Conservation (phyloP, 1,140 invertebrate genomes). For the Musca domestica region DNA sequence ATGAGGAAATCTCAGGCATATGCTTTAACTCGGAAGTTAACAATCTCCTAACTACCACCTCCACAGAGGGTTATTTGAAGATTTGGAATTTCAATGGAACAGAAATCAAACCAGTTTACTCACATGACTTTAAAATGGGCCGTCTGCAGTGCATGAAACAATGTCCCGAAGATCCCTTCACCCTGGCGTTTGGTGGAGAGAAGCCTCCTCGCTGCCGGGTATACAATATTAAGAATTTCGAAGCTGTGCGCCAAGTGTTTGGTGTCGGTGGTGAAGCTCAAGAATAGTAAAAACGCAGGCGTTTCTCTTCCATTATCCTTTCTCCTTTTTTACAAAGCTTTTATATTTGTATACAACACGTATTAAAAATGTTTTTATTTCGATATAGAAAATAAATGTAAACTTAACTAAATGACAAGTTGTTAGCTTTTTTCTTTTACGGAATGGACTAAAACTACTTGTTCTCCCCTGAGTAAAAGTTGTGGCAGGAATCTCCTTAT, state of each 20-base stretch:
- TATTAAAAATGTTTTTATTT: background rate
- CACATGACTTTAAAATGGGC: constrained; percentile 67
- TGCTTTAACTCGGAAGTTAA: constrained; percentile 44
- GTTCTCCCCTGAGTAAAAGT: constrained; percentile 80
- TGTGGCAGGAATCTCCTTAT: constrained; percentile 75
- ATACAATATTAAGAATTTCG: constrained; percentile 68
- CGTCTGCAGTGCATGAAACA: constrained; percentile 69
- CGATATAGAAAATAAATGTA: background rate
- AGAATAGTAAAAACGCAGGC: constrained; percentile 11
- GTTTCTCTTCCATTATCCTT: background rate
- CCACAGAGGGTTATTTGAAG: constrained; percentile 46
- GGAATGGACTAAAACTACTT: constrained; percentile 60
- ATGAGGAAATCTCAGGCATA: constrained; percentile 75
- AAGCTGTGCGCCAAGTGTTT: constrained; percentile 57
- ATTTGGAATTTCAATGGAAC: constrained; percentile 48
- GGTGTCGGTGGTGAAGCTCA: constrained; percentile 35
- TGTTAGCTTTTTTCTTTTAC: background rate
- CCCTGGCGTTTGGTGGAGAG: constrained; percentile 79
- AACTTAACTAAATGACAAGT: background rate
- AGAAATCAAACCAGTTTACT: constrained; percentile 56
- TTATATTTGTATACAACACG: background rate
- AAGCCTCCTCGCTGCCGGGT: constrained; percentile 76
- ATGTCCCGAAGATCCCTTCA: constrained; percentile 78
- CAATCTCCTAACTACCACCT: constrained; percentile 45
- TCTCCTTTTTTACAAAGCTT: background rate